A percentile compares a stretch with the other conserved stretches of the same genome.
These are phyloP conservation scores for Lepus europaeus DNA, from an alignment of 2,113 vertebrate species.

Conservation along the genomic window DNA sequence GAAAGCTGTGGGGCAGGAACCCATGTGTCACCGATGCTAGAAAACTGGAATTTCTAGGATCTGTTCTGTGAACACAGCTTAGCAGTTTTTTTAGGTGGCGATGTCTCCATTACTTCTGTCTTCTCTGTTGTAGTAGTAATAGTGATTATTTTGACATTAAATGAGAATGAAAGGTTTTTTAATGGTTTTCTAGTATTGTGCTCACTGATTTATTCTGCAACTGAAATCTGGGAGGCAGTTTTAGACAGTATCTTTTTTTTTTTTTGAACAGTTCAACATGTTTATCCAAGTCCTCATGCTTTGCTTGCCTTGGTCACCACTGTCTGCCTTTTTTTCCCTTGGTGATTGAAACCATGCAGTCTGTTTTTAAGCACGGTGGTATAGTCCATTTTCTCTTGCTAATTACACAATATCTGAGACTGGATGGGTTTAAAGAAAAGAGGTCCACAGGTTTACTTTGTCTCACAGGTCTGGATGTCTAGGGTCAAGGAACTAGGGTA, in stretches of 20 bases:
- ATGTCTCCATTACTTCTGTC: background rate
- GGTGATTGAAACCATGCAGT: slow-evolving; percentile 15
- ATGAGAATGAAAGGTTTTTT: background rate
- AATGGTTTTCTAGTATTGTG: background rate
- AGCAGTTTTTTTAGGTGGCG: background rate
- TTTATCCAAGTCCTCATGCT: slow-evolving; percentile 40
- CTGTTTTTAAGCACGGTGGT: background rate
- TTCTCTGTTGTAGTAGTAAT: background rate
- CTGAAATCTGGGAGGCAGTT: slow-evolving; percentile 14
- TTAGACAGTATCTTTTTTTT: background rate
- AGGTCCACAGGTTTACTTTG: no score
- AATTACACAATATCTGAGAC: no score
- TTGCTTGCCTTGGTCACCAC: background rate
- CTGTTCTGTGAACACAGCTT: background rate
- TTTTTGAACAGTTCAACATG: background rate
- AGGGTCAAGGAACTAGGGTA: no score
- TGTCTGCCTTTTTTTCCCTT: background rate
- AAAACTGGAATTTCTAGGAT: background rate
- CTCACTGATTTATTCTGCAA: background rate
- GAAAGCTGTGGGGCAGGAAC: background rate
- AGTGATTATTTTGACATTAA: background rate
- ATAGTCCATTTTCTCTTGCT: no score
- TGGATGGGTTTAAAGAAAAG: no score
- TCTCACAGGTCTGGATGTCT: no score
- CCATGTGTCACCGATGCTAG: background rate